These are phyloP conservation scores for Rhea americana DNA, from an alignment of 2,113 vertebrate genomes.

Conservation along the genomic window DNA sequence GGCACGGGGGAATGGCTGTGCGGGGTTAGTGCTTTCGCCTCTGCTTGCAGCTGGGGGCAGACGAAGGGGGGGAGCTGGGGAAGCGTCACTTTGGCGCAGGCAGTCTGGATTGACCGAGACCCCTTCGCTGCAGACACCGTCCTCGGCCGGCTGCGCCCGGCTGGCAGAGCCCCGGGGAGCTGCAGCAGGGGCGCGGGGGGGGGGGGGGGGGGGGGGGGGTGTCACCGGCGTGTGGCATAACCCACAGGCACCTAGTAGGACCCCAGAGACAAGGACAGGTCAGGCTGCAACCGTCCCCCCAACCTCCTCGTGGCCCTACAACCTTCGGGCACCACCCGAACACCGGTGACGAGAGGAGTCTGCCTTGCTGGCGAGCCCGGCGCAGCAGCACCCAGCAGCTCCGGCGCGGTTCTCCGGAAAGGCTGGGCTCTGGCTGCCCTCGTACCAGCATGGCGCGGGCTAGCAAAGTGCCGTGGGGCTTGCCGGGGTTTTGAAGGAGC, in stretches of 20 bases:
- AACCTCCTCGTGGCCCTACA: not conserved
- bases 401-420: not conserved
- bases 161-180: not conserved
- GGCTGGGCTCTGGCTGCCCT: too few species aligned
- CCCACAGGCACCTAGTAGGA: too few species aligned
- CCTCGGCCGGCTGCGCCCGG: not conserved
- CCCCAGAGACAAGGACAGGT: too few species aligned
- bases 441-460: not conserved
- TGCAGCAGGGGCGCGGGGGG: too few species aligned
- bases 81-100: not conserved
- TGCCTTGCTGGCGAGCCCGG: not conserved
- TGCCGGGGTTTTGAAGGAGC: not conserved
- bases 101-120: not conserved
- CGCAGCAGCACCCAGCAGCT: not conserved
- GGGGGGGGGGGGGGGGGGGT: too few species aligned
- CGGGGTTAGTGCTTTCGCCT: not conserved
- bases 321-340: not conserved
- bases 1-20: fast-evolving
- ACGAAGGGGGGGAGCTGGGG: not conserved
- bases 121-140: fast-evolving
- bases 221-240: too few species aligned
- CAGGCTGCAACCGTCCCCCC: not conserved
- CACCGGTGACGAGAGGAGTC: too few species aligned
- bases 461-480: too few species aligned
- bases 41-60: not conserved